Evolutionary conservation across 2,113 vertebrate genomes (phyloP).

Genomic region (Phyllostomus hastatus): DNA sequence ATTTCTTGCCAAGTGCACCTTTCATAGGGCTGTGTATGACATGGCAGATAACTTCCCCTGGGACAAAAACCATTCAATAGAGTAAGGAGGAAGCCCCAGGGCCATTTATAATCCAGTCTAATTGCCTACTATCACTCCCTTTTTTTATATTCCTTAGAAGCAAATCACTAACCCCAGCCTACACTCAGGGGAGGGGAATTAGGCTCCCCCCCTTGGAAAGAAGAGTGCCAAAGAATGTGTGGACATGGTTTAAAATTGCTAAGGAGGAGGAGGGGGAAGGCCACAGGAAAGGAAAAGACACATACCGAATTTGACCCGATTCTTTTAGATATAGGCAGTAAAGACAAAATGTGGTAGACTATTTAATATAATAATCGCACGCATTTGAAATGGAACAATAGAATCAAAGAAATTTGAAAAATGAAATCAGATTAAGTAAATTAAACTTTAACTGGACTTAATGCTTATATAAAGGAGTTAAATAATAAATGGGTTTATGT

Average conservation of each 20-base stretch:
- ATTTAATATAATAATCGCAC: not conserved
- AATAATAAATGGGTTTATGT: not conserved
- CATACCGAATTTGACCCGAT: not conserved
- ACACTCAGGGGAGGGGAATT: not conserved
- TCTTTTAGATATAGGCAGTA: not conserved
- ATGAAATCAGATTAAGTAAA: conserved; percentile 15
- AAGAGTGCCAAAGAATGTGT: not conserved
- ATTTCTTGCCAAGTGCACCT: not conserved
- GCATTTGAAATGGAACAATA: not conserved
- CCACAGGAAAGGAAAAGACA: not conserved
- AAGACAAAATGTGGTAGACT: not conserved
- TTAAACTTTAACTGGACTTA: not conserved
- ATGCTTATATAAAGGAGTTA: not conserved
- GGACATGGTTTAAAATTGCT: not conserved
- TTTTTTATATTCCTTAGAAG: not conserved
- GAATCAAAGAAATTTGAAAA: conserved; percentile 1
- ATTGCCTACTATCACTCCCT: not conserved
- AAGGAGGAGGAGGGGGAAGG: no score
- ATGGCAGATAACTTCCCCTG: not conserved
- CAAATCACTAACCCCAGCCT: not conserved
- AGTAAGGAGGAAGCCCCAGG: not conserved
- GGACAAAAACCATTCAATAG: not conserved
- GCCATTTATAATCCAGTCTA: not conserved
- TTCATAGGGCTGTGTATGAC: not conserved
- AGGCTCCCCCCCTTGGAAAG: not conserved